These are phyloP conservation scores for Isurus oxyrinchus DNA, from an alignment of 2,113 vertebrate species.

Conservation along the genomic window DNA sequence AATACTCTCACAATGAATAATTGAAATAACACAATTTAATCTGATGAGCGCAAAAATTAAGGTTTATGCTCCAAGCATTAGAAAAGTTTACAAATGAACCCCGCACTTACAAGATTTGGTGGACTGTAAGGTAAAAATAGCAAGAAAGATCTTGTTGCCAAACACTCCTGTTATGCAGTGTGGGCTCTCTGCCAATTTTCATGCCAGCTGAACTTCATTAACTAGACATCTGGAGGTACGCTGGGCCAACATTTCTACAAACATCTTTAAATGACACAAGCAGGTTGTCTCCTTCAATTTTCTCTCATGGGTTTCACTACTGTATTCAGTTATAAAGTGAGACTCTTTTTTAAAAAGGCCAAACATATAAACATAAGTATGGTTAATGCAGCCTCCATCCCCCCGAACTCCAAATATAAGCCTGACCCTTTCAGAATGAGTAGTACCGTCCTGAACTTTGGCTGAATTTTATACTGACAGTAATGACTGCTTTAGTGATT, in stretches of 20 bases:
- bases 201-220: constrained; percentile 32
- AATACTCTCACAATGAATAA: not conserved
- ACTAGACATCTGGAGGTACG: constrained; percentile 6
- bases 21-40: not conserved
- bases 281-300: constrained; percentile 23
- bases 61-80: not conserved
- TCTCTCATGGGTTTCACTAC: not conserved
- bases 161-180: constrained; percentile 6
- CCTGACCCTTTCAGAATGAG: not conserved
- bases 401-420: not conserved
- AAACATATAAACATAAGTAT: not conserved
- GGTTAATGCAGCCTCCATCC: not conserved
- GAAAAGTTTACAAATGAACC: not conserved
- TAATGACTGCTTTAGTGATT: not conserved
- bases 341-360: not conserved
- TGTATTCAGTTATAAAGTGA: not conserved
- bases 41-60: not conserved
- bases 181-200: constrained; percentile 2
- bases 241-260: constrained; percentile 8
- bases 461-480: not conserved
- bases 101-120: constrained; percentile 5
- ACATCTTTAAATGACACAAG: constrained; percentile 33
- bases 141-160: constrained; percentile 33
- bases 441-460: not conserved
- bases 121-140: constrained; percentile 30